Evolutionary conservation across 2,113 vertebrate genomes (phyloP).

Genomic region (Heterotilapia buettikoferi): DNA sequence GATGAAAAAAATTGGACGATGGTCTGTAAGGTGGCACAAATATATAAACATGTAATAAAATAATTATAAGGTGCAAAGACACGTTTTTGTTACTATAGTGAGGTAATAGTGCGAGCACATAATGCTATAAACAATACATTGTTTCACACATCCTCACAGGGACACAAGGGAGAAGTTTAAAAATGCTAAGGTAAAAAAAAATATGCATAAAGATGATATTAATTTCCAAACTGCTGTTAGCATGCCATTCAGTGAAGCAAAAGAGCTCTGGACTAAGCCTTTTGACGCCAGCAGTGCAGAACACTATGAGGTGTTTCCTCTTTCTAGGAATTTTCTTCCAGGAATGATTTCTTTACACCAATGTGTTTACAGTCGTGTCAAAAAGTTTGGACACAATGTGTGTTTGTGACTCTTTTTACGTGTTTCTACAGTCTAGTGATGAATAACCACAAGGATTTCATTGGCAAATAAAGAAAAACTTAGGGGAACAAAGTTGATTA

Average conservation of each 20-base stretch:
- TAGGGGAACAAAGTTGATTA: background rate
- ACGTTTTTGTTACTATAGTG: background rate
- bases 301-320: background rate
- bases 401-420: background rate
- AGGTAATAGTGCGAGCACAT: fast-evolving
- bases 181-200: background rate
- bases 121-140: background rate
- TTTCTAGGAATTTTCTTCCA: background rate
- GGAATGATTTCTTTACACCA: background rate
- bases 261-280: background rate
- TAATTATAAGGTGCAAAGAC: background rate
- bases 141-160: background rate
- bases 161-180: background rate
- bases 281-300: background rate
- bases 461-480: background rate
- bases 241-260: background rate
- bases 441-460: background rate
- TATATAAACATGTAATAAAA: background rate
- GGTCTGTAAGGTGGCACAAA: background rate
- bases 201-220: background rate
- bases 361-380: background rate
- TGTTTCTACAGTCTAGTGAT: background rate
- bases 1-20: background rate
- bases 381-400: fast-evolving
- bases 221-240: background rate